Evolutionary conservation across 2,113 vertebrate species (phyloP).

Genomic region (Nycticryphes semicollaris): DNA sequence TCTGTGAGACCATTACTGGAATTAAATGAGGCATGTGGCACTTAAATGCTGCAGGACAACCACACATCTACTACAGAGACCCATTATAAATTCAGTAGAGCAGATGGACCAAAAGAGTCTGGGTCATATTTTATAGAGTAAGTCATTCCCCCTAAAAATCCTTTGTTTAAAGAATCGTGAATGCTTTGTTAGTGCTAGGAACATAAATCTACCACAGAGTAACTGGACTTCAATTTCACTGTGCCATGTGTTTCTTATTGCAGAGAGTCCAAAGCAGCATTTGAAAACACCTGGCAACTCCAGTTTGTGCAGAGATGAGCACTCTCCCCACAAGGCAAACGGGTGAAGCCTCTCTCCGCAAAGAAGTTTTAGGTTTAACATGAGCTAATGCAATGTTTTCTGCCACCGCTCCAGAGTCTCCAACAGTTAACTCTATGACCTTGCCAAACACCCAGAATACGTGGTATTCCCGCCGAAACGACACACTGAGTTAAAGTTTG

Average conservation of each 20-base stretch:
- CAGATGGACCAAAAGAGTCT: background rate
- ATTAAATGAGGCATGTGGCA: conserved; percentile 26
- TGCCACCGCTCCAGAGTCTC: background rate
- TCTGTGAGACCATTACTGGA: background rate
- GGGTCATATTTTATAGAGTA: background rate
- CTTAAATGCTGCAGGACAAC: background rate
- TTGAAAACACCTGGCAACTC: background rate
- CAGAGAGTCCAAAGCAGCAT: background rate
- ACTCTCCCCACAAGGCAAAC: background rate
- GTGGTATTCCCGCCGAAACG: background rate
- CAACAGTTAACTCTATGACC: background rate
- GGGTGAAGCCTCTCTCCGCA: background rate
- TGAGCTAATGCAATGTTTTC: background rate
- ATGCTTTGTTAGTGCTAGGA: background rate
- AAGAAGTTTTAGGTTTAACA: background rate
- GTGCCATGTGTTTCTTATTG: too few relatives aligned
- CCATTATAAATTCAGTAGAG: background rate
- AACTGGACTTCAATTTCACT: background rate
- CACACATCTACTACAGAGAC: background rate
- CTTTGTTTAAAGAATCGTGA: background rate
- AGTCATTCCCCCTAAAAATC: background rate
- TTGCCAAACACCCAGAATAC: background rate
- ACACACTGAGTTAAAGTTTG: background rate
- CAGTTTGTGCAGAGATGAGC: background rate
- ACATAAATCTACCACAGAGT: background rate